A percentile compares a stretch with the other conserved stretches of the same genome.
Conservation (phyloP, 2,113 vertebrate genomes). For the Mormyrus iriodes region DNA sequence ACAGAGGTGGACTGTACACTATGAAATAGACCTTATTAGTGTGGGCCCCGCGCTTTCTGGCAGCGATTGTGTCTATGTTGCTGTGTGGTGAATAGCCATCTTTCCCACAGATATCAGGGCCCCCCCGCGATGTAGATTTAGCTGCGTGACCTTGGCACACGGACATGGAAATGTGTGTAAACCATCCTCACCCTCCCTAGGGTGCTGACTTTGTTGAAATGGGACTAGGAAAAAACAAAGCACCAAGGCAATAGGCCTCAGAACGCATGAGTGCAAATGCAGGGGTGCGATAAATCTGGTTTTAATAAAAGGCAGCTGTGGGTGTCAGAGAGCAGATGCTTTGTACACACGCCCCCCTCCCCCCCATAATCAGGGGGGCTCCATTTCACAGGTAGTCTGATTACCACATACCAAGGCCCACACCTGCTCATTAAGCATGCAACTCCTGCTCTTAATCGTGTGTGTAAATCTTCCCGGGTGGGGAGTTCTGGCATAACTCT, state of each 20-base stretch:
- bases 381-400: conserved; percentile 1
- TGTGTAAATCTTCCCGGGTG: neutral
- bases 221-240: conserved; percentile 33
- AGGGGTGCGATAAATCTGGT: conserved; percentile 60
- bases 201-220: conserved; percentile 41
- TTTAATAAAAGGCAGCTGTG: conserved; percentile 63
- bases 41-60: neutral
- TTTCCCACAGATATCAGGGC: neutral
- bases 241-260: conserved; percentile 47
- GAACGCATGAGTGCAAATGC: conserved; percentile 47
- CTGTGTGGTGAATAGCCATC: neutral
- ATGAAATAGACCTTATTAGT: neutral
- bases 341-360: neutral
- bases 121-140: neutral
- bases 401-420: conserved; percentile 12
- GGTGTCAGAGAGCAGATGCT: conserved; percentile 27
- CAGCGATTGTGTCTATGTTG: neutral
- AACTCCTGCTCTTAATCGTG: conserved; percentile 4
- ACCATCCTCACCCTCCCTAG: neutral
- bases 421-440: conserved; percentile 23
- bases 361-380: neutral
- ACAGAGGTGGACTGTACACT: neutral
- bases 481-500: neutral
- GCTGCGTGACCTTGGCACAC: neutral
- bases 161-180: conserved; percentile 21